These are phyloP conservation scores for Protophormia terraenovae DNA, from an alignment of 2,888 invertebrate genomes.

Conservation along the genomic window DNA sequence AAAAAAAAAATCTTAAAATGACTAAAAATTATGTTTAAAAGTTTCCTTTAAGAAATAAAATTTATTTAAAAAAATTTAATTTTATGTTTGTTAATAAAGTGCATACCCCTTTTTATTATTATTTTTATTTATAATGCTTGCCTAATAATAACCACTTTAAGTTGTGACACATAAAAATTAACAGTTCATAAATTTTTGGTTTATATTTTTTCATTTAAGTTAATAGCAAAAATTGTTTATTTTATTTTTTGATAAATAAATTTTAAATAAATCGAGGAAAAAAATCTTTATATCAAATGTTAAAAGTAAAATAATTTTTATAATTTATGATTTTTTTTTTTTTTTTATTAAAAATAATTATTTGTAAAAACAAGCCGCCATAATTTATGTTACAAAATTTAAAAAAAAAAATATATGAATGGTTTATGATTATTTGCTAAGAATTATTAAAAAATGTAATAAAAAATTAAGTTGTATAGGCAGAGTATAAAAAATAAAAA, in stretches of 20 bases:
- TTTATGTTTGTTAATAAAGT: background rate
- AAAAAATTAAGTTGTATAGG: background rate
- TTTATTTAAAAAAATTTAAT: too few relatives aligned
- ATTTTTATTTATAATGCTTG: constrained; percentile 31
- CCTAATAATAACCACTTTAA: constrained; percentile 57
- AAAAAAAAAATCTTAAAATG: background rate
- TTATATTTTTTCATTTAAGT: background rate
- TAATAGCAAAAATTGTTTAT: constrained; percentile 40
- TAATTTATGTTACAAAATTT: constrained; percentile 55
- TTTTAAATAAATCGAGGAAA: constrained; percentile 33
- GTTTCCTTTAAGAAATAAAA: background rate
- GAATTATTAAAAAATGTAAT: constrained; percentile 31
- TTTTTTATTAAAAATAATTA: too few relatives aligned
- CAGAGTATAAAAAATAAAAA: too few relatives aligned
- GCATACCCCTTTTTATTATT: background rate
- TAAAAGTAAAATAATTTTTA: background rate
- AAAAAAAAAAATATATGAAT: constrained; percentile 47
- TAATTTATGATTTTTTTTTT: constrained; percentile 61
- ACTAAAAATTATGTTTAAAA: background rate
- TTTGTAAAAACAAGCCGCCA: too few relatives aligned
- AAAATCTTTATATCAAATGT: background rate
- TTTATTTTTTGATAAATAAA: constrained; percentile 10
- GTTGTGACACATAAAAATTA: constrained; percentile 66
- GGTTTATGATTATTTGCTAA: constrained; percentile 45
- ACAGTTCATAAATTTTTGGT: constrained; percentile 57